Evolutionary conservation across 2,888 invertebrate species (phyloP).

Genomic region (Leptinotarsa juncta): DNA sequence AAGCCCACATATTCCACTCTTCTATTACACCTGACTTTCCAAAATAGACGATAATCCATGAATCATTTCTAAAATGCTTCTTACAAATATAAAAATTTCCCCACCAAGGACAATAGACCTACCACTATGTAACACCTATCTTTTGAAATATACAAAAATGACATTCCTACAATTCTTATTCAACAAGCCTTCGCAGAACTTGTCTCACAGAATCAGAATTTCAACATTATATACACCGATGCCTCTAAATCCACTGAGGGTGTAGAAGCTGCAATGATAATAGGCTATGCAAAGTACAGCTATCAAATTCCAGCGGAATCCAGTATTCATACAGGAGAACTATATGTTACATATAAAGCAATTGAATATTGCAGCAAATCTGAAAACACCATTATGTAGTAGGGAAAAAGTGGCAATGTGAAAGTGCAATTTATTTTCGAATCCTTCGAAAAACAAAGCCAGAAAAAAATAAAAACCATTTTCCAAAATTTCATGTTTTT

Average conservation of each 20-base stretch:
- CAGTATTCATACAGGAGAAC: not conserved
- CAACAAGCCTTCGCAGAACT: not conserved
- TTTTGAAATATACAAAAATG: not conserved
- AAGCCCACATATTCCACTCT: no score
- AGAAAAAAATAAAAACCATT: no score
- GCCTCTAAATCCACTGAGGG: not conserved
- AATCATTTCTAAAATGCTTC: no score
- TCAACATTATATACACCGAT: not conserved
- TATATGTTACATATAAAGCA: not conserved
- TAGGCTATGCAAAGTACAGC: not conserved
- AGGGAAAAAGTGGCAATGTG: no score
- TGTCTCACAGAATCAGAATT: not conserved
- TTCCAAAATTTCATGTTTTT: no score
- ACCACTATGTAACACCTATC: not conserved
- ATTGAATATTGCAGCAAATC: not conserved
- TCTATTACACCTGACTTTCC: no score
- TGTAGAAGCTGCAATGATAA: not conserved
- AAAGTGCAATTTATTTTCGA: no score
- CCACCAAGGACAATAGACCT: no score
- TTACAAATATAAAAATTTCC: no score
- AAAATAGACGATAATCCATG: no score
- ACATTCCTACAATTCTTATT: not conserved
- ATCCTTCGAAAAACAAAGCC: no score
- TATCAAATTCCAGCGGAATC: not conserved
- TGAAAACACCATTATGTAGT: no score